A percentile compares a stretch with the other conserved stretches of the same genome.
These are phyloP conservation scores for Egretta garzetta DNA, from an alignment of 2,113 vertebrate species.

Conservation along the genomic window DNA sequence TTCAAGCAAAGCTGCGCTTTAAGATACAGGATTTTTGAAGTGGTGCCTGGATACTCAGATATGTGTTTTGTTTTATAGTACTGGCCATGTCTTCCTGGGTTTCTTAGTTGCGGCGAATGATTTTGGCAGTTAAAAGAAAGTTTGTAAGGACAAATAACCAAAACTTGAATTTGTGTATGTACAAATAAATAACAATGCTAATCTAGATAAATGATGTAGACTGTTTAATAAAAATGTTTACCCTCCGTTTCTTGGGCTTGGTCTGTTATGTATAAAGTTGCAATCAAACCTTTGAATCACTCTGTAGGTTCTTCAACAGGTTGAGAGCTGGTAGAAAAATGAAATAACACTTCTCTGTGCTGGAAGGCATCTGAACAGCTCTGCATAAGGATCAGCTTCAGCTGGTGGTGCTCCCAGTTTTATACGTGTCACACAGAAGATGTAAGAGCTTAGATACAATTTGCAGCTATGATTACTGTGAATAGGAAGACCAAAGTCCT, in stretches of 20 bases:
- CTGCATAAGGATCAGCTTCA: neutral
- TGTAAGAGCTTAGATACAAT: neutral
- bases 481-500: neutral
- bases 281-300: neutral
- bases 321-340: neutral
- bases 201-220: neutral
- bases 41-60: neutral
- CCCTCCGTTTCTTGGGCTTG: neutral
- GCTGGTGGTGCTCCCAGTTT: neutral
- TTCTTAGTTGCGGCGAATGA: neutral
- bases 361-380: neutral
- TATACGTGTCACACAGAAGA: neutral
- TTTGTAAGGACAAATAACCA: neutral
- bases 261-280: neutral
- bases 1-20: neutral
- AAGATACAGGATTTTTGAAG: neutral
- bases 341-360: neutral
- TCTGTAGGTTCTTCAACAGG: neutral
- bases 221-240: conserved; percentile 28
- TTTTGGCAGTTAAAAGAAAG: neutral
- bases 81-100: neutral
- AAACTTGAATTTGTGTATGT: neutral
- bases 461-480: neutral
- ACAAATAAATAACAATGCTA: neutral
- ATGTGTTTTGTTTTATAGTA: neutral